Base-by-base conservation (phyloP, 2,888 invertebrate species). In the Habrosyne pyritoides region DNA sequence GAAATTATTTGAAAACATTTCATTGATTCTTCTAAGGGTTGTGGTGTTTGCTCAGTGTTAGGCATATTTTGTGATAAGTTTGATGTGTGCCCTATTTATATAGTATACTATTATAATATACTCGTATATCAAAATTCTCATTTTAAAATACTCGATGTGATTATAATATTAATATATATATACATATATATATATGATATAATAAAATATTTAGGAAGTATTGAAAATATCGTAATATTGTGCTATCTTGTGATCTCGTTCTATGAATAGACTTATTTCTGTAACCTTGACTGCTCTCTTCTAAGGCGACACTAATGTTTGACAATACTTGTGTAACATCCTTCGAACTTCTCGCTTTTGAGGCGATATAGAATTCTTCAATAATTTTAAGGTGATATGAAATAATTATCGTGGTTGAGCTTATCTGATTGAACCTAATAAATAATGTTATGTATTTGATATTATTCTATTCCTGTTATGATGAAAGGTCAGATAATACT, bases 1-100 rank as follows among this genome's bases (percentile, higher is more conserved):
- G 7, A 30, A 49, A 24, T 48, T 52, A 18, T 28, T 47, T 46
- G n/a, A 42, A 55, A 46, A 10, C 7, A 54, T 59, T 55, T 59
- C 46, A 66, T 65, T 63, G 56, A 66, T 67, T 76, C 66, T 81
- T 80, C 72, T 71, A 66, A 77, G 69, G 85, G 84, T 87, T 86
- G 86, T 86, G 83, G 76, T 74, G 80, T 79, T 82, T 83, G 84
- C 83, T 86, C 85, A 86, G 74, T 77, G 75, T 79, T 79, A 79
- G 70, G 42, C 18, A 42, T 42, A 67, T 57, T 63, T 64, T 71
- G 66, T 70, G 67, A 73, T 71, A 72, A 67, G 60, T 63, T 63
- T 54, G 67, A 64, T 64, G 62, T 72, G 66, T 76, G 59, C 67
- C 73, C 71, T 71, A 66, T 57, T 60, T 61, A 61, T 69, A 66